Evolutionary conservation across 2,888 invertebrate species (phyloP).

Genomic region (Cartodere bifasciata): DNA sequence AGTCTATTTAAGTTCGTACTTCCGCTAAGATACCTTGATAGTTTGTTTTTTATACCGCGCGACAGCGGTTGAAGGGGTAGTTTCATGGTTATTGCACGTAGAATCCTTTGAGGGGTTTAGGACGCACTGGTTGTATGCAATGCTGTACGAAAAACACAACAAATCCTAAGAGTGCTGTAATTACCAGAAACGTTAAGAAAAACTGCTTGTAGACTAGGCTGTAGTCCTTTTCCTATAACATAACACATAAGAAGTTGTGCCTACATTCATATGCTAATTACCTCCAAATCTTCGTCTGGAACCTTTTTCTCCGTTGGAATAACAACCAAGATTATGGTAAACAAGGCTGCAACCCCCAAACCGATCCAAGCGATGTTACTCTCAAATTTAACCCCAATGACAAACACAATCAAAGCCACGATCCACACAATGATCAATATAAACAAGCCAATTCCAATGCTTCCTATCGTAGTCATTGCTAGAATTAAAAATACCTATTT

Average conservation of each 20-base stretch:
- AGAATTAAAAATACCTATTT: too few relatives aligned
- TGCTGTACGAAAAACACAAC: slow-evolving; percentile 37
- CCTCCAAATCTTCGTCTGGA: slow-evolving; percentile 1
- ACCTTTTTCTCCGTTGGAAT: slow-evolving; percentile 39
- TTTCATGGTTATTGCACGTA: slow-evolving; percentile 17
- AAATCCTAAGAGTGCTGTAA: slow-evolving; percentile 36
- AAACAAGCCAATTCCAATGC: slow-evolving; percentile 53
- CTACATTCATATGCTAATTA: slow-evolving; percentile 1
- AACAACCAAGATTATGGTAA: slow-evolving; percentile 45
- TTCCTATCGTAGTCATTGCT: slow-evolving; percentile 22
- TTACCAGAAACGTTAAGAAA: slow-evolving; percentile 33
- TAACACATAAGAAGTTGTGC: slow-evolving; percentile 1
- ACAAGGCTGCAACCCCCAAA: slow-evolving; percentile 38
- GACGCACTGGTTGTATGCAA: slow-evolving; percentile 37
- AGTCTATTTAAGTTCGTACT: slow-evolving; percentile 27
- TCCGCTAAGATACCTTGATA: slow-evolving; percentile 7
- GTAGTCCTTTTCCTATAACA: slow-evolving; percentile 41
- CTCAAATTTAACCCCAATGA: slow-evolving; percentile 50
- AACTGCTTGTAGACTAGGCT: slow-evolving; percentile 39
- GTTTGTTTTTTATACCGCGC: background rate
- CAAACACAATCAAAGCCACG: slow-evolving; percentile 46
- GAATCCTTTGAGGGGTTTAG: slow-evolving; percentile 34
- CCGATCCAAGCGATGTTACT: slow-evolving; percentile 51
- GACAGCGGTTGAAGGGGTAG: slow-evolving; percentile 3
- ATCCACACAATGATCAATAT: slow-evolving; percentile 52